Evolutionary conservation across 2,888 invertebrate genomes (phyloP).

Genomic region (Lysandra coridon): DNA sequence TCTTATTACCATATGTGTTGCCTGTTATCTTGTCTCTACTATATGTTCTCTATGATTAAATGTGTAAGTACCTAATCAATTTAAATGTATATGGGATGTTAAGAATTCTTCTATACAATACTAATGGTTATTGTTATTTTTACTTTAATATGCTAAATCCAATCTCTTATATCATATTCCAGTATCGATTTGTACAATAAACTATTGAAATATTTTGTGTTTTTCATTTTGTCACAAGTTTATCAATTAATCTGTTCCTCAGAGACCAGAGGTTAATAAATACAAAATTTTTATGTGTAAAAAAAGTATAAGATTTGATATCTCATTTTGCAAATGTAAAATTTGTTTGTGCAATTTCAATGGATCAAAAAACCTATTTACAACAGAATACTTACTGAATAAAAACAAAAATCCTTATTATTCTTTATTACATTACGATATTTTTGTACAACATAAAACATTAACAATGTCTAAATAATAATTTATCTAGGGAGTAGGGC

Average conservation of each 20-base stretch:
- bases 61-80: constrained; percentile 48
- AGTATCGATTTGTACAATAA: constrained; percentile 75
- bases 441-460: constrained; percentile 69
- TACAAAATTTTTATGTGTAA: too few species aligned
- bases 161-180: constrained; percentile 71
- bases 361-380: not conserved
- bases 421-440: constrained; percentile 47
- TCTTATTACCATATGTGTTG: constrained; percentile 1
- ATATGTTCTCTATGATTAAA: constrained; percentile 40
- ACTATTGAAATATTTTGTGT: constrained; percentile 58
- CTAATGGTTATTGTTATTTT: constrained; percentile 56
- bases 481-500: constrained; percentile 52
- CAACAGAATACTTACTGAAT: not conserved
- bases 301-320: not conserved
- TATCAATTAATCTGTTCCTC: not conserved
- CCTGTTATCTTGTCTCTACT: constrained; percentile 26
- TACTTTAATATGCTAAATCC: constrained; percentile 60
- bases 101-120: constrained; percentile 58
- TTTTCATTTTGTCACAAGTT: constrained; percentile 35
- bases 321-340: not conserved
- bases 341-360: not conserved
- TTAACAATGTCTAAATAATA: constrained; percentile 62
- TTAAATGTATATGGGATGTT: constrained; percentile 73
- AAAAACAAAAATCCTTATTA: constrained; percentile 4
- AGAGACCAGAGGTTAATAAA: too few species aligned